Percentiles rank a stretch among this genome's conserved stretches.
Evolutionary conservation across 2,113 vertebrate species (phyloP).

Genomic region (Taurulus bubalis): DNA sequence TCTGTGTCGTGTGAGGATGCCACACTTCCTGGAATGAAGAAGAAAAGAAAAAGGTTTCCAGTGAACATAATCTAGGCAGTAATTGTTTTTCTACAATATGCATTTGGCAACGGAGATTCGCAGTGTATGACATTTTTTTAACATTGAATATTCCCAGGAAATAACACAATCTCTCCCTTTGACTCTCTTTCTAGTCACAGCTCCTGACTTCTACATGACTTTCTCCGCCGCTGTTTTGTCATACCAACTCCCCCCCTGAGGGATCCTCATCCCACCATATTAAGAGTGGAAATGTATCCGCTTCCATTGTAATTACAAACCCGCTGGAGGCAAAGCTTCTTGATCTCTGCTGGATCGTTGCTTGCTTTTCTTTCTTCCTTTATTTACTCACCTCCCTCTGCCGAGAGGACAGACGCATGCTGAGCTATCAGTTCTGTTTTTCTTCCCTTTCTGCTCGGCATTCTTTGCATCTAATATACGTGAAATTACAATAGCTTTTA

Average conservation of each 20-base stretch:
- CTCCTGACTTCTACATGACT: slow-evolving; percentile 66
- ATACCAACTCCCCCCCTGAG: slow-evolving; percentile 31
- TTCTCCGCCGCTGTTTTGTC: slow-evolving; percentile 57
- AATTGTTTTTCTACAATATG: slow-evolving; percentile 12
- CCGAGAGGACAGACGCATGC: slow-evolving; percentile 69
- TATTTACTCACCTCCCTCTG: slow-evolving; percentile 72
- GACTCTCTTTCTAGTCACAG: slow-evolving; percentile 43
- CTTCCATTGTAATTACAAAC: slow-evolving; percentile 80
- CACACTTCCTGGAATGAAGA: not conserved
- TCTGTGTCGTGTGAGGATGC: not conserved
- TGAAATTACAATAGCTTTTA: slow-evolving; percentile 66
- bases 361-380: slow-evolving; percentile 64
- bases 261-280: slow-evolving; percentile 71
- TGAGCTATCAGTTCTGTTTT: slow-evolving; percentile 75
- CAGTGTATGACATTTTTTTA: slow-evolving; percentile 6
- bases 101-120: not conserved
- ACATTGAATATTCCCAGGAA: slow-evolving; percentile 23
- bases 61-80: slow-evolving; percentile 5
- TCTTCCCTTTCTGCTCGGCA: slow-evolving; percentile 55
- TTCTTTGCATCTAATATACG: slow-evolving; percentile 66
- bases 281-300: slow-evolving; percentile 78
- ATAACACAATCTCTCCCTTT: not conserved
- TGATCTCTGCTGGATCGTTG: slow-evolving; percentile 76
- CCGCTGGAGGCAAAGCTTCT: slow-evolving; percentile 77
- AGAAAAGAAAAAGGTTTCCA: not conserved